A percentile compares a stretch with the other conserved stretches of the same genome.
These are phyloP conservation scores for Monomorium pharaonis DNA, from an alignment of 1,140 invertebrate species.

Conservation along the genomic window DNA sequence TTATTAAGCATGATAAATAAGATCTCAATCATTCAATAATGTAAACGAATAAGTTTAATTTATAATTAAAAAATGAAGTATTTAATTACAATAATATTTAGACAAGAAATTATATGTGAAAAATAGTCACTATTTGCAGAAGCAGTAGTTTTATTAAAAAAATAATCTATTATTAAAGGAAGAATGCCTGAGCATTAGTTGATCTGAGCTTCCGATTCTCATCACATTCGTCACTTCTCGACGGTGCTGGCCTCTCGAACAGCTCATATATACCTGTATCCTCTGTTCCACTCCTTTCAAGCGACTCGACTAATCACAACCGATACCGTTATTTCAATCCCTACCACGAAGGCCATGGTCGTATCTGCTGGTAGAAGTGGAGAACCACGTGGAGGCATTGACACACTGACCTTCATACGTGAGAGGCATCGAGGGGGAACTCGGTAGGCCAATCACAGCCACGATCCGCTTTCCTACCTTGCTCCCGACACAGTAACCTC, in stretches of 20 bases:
- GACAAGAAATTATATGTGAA: background rate
- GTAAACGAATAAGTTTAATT: background rate
- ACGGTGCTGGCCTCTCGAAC: conserved; percentile 64
- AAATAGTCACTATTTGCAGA: background rate
- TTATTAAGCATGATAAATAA: background rate
- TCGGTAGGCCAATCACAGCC: conserved; percentile 69
- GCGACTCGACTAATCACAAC: conserved; percentile 70
- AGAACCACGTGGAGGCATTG: conserved; percentile 71
- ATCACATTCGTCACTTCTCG: conserved; percentile 13
- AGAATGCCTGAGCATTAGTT: background rate
- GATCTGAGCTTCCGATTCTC: background rate
- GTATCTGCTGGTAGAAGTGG: conserved; percentile 18
- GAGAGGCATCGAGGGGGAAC: conserved; percentile 27
- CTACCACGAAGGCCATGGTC: conserved; percentile 3
- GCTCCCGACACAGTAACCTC: conserved; percentile 69
- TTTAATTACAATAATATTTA: background rate
- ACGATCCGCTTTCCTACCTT: conserved; percentile 64
- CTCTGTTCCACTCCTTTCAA: conserved; percentile 31
- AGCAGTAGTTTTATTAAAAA: background rate
- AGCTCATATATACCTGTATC: conserved; percentile 65
- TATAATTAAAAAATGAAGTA: no score
- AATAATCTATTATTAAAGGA: background rate
- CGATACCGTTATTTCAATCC: conserved; percentile 75
- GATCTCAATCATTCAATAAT: background rate
- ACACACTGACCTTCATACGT: conserved; percentile 79